Evolutionary conservation across 1,140 invertebrate species (phyloP).

Genomic region (Drosophila kurseongensis): DNA sequence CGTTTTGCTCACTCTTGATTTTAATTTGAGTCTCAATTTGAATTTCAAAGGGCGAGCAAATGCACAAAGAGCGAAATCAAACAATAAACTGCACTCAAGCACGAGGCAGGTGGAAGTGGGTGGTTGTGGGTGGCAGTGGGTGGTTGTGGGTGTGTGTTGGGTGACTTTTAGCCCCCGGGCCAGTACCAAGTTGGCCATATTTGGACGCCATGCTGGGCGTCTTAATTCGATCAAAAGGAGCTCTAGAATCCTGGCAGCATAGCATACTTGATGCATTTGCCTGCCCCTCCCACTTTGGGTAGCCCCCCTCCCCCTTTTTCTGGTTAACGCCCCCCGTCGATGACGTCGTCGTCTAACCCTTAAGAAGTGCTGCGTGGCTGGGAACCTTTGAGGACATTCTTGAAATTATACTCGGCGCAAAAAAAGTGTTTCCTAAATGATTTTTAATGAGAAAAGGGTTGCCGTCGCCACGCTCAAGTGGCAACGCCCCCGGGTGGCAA

Average conservation of each 20-base stretch:
- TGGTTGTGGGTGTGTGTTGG: not conserved
- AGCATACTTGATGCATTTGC: slow-evolving; percentile 25
- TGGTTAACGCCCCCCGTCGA: slow-evolving; percentile 53
- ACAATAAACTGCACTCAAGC: slow-evolving; percentile 81
- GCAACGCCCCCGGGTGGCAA: slow-evolving; percentile 28
- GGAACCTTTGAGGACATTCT: slow-evolving; percentile 42
- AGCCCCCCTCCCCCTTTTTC: not conserved
- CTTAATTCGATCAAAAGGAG: slow-evolving; percentile 75
- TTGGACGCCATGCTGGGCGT: slow-evolving; percentile 76
- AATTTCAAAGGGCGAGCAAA: slow-evolving; percentile 73
- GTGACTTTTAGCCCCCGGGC: not conserved
- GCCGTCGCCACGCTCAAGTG: slow-evolving; percentile 22
- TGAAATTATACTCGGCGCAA: slow-evolving; percentile 38
- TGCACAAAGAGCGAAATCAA: slow-evolving; percentile 75
- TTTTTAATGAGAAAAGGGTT: slow-evolving; percentile 68
- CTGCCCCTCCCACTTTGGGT: not conserved
- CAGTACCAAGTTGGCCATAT: slow-evolving; percentile 76
- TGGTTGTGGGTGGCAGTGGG: not conserved
- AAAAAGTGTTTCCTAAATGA: slow-evolving; percentile 75
- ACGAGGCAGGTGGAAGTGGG: slow-evolving; percentile 39
- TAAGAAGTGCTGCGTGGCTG: slow-evolving; percentile 22
- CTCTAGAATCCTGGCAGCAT: slow-evolving; percentile 3
- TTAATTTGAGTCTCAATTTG: slow-evolving; percentile 73
- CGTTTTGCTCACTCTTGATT: slow-evolving; percentile 56
- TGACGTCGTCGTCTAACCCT: slow-evolving; percentile 46